phyloP scores from a whole-genome alignment of 2,888 invertebrate genomes.

The Cheilosia vernalis region DNA sequence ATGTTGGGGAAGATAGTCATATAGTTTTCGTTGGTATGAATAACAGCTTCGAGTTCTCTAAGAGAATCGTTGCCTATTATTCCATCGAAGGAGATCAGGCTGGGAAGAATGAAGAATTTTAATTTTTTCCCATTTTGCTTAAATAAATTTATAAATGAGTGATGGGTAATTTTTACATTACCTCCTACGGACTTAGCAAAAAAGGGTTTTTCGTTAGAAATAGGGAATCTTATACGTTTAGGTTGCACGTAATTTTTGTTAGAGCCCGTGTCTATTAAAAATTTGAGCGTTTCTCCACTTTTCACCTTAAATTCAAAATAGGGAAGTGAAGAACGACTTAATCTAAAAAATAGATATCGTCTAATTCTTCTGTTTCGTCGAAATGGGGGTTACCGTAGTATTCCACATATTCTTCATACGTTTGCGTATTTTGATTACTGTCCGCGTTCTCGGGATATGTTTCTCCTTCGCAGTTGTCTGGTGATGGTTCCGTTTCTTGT shows the following conservation, averaged over 20 bases:
- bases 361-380: background rate
- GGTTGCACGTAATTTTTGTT: too few species aligned
- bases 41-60: slow-evolving; percentile 48
- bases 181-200: slow-evolving; percentile 55
- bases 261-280: slow-evolving; percentile 36
- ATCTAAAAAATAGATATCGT: slow-evolving; percentile 26
- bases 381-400: slow-evolving; percentile 3
- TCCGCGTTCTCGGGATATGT: slow-evolving; percentile 5
- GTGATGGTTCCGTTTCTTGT: background rate
- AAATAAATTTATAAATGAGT: slow-evolving; percentile 41
- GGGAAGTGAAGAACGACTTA: slow-evolving; percentile 25
- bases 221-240: slow-evolving; percentile 42
- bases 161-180: slow-evolving; percentile 39
- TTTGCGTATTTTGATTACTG: background rate
- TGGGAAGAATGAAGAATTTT: slow-evolving; percentile 54
- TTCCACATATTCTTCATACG: slow-evolving; percentile 11
- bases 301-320: slow-evolving; percentile 22
- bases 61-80: slow-evolving; percentile 53
- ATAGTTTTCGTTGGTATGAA: slow-evolving; percentile 51
- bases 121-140: slow-evolving; percentile 23
- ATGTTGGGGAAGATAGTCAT: slow-evolving; percentile 33
- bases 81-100: too few species aligned
- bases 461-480: background rate
- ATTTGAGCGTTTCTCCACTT: slow-evolving; percentile 21
- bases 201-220: slow-evolving; percentile 42